Evolutionary conservation across 2,797 vertebrate species (phyloP).

Genomic region (Peromyscus eremicus): DNA sequence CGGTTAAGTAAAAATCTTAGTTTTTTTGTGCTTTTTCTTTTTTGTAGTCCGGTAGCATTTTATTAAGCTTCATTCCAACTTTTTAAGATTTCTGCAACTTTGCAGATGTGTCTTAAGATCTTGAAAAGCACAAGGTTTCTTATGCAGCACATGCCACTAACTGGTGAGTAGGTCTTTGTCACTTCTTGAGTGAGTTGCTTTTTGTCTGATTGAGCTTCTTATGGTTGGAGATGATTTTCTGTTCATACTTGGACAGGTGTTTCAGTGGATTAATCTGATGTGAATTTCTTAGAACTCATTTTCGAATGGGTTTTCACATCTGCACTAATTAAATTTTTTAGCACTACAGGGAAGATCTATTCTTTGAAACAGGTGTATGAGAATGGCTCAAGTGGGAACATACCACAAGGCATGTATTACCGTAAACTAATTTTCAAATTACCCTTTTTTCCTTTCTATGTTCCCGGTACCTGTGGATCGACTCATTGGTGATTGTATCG

Average conservation of each 20-base stretch:
- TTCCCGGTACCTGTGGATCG: slow-evolving; percentile 99
- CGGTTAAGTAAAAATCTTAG: slow-evolving; percentile 87
- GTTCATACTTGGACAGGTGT: slow-evolving; percentile 85
- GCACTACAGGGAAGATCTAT: slow-evolving; percentile 91
- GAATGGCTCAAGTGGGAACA: slow-evolving; percentile 93
- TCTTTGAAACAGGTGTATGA: slow-evolving; percentile 92
- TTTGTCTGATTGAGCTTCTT: slow-evolving; percentile 87
- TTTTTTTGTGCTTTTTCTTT: slow-evolving; percentile 86
- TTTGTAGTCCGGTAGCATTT: slow-evolving; percentile 89
- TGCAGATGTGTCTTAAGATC: slow-evolving; percentile 90
- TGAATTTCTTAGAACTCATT: slow-evolving; percentile 89
- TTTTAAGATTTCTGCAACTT: slow-evolving; percentile 89
- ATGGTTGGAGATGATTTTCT: slow-evolving; percentile 87
- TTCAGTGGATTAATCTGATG: slow-evolving; percentile 88
- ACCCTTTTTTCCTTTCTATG: slow-evolving; percentile 99
- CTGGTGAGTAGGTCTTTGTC: slow-evolving; percentile 91
- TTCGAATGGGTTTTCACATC: slow-evolving; percentile 90
- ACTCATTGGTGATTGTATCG: slow-evolving; percentile 98
- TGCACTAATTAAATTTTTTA: slow-evolving; percentile 91
- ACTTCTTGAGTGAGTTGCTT: slow-evolving; percentile 85
- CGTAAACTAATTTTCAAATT: slow-evolving; percentile 99
- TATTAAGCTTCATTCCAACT: slow-evolving; percentile 85
- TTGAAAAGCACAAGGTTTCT: slow-evolving; percentile 90
- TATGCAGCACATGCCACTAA: slow-evolving; percentile 89
- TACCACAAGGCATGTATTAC: slow-evolving; percentile 94